Evolutionary conservation across 2,888 invertebrate genomes (phyloP).

Genomic region (Dicranocentrus wangi): DNA sequence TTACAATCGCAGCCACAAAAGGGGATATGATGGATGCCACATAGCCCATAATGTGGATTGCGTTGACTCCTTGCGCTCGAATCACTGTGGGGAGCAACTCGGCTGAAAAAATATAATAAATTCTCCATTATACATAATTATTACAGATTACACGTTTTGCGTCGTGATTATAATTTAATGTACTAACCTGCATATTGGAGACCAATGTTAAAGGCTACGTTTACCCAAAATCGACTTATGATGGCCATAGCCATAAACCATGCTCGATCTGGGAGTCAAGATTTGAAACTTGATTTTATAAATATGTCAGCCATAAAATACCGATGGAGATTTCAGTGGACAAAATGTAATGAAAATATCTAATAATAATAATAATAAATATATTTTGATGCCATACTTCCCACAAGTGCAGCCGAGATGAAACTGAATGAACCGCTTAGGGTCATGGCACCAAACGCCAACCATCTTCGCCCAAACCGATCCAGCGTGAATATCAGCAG

Average conservation of each 20-base stretch:
- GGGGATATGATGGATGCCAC: conserved; percentile 77
- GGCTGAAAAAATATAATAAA: too few species aligned
- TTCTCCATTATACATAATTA: too few species aligned
- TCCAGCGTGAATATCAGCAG: conserved; percentile 85
- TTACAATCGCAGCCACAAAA: conserved; percentile 87
- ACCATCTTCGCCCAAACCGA: conserved; percentile 88
- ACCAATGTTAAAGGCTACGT: conserved; percentile 92
- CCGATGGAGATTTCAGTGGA: too few species aligned
- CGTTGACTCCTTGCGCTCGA: conserved; percentile 75
- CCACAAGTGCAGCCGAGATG: conserved; percentile 82
- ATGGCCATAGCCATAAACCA: conserved; percentile 79
- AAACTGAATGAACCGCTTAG: conserved; percentile 87
- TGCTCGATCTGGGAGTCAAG: conserved; percentile 29
- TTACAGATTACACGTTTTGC: too few species aligned
- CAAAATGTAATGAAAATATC: too few species aligned
- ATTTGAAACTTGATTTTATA: background rate
- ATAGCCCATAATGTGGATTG: conserved; percentile 73
- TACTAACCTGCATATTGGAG: conserved; percentile 91
- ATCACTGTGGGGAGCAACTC: conserved; percentile 91
- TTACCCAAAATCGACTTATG: conserved; percentile 87
- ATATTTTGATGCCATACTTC: too few species aligned
- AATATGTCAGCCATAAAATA: too few species aligned
- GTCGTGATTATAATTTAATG: too few species aligned
- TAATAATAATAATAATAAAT: too few species aligned
- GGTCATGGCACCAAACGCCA: conserved; percentile 88